Conservation (phyloP, 2,113 vertebrate species). For the Daubentonia madagascariensis region DNA sequence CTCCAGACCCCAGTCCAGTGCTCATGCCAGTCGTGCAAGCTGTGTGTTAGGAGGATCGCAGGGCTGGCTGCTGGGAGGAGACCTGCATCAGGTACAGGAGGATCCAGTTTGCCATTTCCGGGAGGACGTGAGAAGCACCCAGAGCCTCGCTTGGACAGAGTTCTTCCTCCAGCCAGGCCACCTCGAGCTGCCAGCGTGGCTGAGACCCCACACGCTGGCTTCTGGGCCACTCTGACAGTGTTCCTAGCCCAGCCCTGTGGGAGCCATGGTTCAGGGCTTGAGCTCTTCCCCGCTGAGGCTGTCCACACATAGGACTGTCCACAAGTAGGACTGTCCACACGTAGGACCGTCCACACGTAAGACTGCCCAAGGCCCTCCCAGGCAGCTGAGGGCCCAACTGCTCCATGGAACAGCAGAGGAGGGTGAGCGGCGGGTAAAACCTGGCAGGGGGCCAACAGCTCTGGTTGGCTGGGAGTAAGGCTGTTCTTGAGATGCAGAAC, state of each 20-base stretch:
- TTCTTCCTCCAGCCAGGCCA: neutral
- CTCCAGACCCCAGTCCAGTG: neutral
- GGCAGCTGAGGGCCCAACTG: neutral
- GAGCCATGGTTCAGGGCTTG: no score
- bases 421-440: fast-evolving
- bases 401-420: neutral
- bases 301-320: neutral
- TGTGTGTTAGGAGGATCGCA: no score
- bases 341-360: neutral
- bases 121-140: neutral
- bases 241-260: neutral
- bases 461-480: fast-evolving
- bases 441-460: fast-evolving
- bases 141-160: neutral
- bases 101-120: neutral
- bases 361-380: no score
- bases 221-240: neutral
- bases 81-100: fast-evolving
- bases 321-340: neutral
- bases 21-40: fast-evolving
- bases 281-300: neutral
- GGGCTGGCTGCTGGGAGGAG: neutral
- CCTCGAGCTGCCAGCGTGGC: fast-evolving
- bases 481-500: neutral
- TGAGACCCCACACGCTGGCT: neutral